Evolutionary conservation across 2,113 vertebrate species (phyloP), one percentile per base, ranked within the genome.

Genomic region (Amphiprion percula): DNA sequence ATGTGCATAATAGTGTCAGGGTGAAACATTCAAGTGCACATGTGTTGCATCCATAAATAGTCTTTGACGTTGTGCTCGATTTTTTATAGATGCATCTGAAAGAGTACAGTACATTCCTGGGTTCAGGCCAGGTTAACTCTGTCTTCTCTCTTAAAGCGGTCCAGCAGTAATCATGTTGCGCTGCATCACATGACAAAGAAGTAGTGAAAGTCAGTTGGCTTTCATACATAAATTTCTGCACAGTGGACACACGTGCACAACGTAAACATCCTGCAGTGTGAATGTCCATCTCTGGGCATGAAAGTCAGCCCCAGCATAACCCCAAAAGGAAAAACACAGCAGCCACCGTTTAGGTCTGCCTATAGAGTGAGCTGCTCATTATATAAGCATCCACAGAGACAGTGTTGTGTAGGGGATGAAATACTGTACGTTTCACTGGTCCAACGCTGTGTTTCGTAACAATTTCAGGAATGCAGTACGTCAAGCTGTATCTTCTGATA

Each of bases 201-300:
- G 19, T n/a, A 8, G 59, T 30, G 41, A 79, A 65, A 66, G 33
- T 66, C 7, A 5, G 10, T 14, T 53, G 26, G 26, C 24, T 60
- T 76, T 67, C 61, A 74, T 60, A 77, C 21, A 55, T 73, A 37
- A 9, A 73, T 62, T 46, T 10, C 17, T 19, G 33, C 16, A 74
- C 61, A 66, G 56, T 55, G 23, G 5, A 37, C 65, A 65, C 47
- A 49, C 62, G 52, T 6, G 37, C 30, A 33, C 67, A 74, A 54
- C 1, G 10, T 63, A 75, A 79, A 84, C 83, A 84, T 85, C 73
- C 80, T 56, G 75, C 5, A 1, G 58, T 37, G 17, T 69, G 74
- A 83, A 80, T 79, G 69, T 61, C 24, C n/a, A 33, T 79, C 65
- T 64, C 64, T 55, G 59, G 33, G 54, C 68, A 4, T 72, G 64